Evolutionary conservation across 2,113 vertebrate species (phyloP).

Genomic region (Mus musculus): DNA sequence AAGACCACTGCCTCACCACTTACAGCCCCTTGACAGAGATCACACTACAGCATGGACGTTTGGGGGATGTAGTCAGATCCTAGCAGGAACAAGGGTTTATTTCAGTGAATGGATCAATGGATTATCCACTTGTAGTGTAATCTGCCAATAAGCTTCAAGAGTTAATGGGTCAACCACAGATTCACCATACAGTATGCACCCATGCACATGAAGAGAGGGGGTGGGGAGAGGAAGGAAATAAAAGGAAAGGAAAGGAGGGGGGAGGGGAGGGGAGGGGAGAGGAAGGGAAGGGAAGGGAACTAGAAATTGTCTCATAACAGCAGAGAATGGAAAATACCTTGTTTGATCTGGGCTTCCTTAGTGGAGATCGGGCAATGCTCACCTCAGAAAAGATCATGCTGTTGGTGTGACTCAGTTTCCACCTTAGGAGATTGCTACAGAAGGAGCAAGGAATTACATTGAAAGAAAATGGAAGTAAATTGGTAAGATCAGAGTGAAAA

Average conservation of each 20-base stretch:
- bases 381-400: background rate
- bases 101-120: background rate
- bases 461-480: background rate
- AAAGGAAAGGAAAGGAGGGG: background rate
- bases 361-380: background rate
- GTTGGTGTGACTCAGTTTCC: background rate
- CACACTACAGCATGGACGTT: background rate
- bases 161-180: background rate
- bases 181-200: too few relatives aligned
- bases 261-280: accelerated
- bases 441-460: too few relatives aligned
- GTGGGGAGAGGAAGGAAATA: background rate
- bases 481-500: background rate
- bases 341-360: background rate
- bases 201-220: background rate
- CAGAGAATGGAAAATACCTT: background rate
- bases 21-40: background rate
- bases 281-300: background rate
- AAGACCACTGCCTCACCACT: background rate
- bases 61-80: background rate
- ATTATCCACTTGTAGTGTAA: background rate
- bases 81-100: background rate
- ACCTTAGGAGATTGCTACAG: background rate
- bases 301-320: background rate
- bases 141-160: background rate